Base-by-base conservation (phyloP, 2,888 invertebrate species). In the Cordilura impudica region DNA sequence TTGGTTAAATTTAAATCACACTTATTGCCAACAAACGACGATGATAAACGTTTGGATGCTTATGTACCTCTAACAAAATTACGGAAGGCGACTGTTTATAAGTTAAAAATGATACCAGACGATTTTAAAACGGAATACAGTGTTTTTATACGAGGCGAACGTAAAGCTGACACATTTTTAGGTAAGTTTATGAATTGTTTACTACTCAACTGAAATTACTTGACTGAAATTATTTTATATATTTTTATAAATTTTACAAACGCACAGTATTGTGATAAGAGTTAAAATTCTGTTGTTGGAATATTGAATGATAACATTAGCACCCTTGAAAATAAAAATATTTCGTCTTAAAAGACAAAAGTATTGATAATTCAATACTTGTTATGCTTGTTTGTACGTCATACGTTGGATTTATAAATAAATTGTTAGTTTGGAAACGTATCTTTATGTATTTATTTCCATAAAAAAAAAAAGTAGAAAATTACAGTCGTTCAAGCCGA, bases 161-260 rank as follows among this genome's bases (percentile, higher is more conserved):
- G 88, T n/a, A 88, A 88, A 82, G 85, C 88, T 23, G 88, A 88
- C 82, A 79, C 85, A 58, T 88, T 88, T 82, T 81, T 88, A 45
- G 86, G 88, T 88, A 78, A 88, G 88, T 83, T 51, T 43, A 60
- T 12, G 12, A 23, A 12, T 14, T 74, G 61, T 71, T 70, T 67
- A 26, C 63, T 51, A 56, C 67, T 63, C 31, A 51, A 79, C 79
- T 79, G 58, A 75, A 12, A 16, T 31, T 29, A 29, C 4, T 16
- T 39, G 31, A 12, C 35, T 35, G 2, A 47, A 60, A 39, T 51
- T n/a, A 47, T 45, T 53, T 39, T 39, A 14, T 8, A 31, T 6
- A 29, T 6, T 49, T 21, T 14, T 45, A 39, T 16, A 47, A 45
- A 43, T n/a, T 1, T 47, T 19, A 19, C 10, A 43, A 7, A 23